Evolutionary conservation across 2,888 invertebrate genomes (phyloP), one percentile per base, ranked within the genome.

Genomic region (Nemoura dubitans): DNA sequence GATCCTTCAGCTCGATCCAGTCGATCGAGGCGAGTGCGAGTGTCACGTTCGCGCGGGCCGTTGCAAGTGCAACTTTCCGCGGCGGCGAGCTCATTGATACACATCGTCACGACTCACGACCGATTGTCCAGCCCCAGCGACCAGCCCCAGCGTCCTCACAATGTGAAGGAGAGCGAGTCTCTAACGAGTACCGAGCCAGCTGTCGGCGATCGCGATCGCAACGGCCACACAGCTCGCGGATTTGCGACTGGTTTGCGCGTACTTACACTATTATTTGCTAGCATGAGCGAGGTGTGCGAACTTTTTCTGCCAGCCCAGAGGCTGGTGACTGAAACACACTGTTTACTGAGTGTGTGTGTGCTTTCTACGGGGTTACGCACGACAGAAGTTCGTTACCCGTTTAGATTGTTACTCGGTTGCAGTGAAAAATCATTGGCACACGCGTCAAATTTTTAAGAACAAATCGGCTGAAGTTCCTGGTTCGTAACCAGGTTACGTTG

Each of bases 341-440:
- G n/a, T n/a, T n/a, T n/a, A n/a, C n/a, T n/a, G n/a, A 59, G 10
- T 21, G 21, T 59, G 59, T 21, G 81, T 7, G 78, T 16, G 81
- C 81, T 81, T 81, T 81, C 83, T 83, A 7, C 36, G 10, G n/a
- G 6, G 83, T 43, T 83, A 83, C 83, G 83, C 83, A 83, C 83
- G 83, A 83, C 25, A 83, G 42, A 25, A 36, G 83, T 28, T 83
- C 83, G 83, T 83, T 83, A 30, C 30, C 25, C 42, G 83, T 82
- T 82, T 42, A 16, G 43, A 83, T 21, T 36, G 25, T 30, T 26
- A 0, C 30, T 81, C 29, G 7, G 28, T 81, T 81, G 25, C 29
- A 30, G 27, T 81, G 14, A 30, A 81, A 81, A 29, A 81, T 30
- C 59, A 21, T 7, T 2, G 14, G 59, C 59, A 59, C 59, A 21